Evolutionary conservation across 2,888 invertebrate species (phyloP).

Genomic region (Balanococcus diminutus): DNA sequence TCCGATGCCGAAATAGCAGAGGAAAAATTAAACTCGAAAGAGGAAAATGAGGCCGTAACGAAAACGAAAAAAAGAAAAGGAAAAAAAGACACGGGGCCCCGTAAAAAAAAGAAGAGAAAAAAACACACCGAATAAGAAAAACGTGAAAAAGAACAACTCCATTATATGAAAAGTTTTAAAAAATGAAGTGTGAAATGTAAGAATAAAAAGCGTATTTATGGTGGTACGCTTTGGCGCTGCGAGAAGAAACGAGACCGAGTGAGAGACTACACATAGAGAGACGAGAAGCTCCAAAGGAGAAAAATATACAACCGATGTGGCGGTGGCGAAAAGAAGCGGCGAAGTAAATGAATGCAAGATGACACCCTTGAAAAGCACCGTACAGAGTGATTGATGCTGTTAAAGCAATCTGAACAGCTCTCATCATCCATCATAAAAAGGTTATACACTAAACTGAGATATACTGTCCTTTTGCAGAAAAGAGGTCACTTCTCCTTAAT

Average conservation of each 20-base stretch:
- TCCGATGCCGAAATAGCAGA: background rate
- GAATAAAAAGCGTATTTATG: constrained; percentile 49
- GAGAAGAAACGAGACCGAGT: background rate
- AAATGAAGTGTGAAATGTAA: constrained; percentile 52
- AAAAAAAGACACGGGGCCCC: background rate
- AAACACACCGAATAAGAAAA: background rate
- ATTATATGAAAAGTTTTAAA: constrained; percentile 50
- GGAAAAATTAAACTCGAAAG: background rate
- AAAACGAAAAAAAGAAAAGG: background rate
- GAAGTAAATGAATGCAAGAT: constrained; percentile 53
- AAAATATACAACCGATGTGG: background rate
- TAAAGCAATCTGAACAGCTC: constrained; percentile 53
- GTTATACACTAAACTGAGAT: constrained; percentile 52
- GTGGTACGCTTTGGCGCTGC: background rate
- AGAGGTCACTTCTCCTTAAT: constrained; percentile 52
- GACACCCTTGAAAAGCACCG: constrained; percentile 51
- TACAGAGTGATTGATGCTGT: constrained; percentile 52
- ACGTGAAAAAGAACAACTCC: constrained; percentile 34
- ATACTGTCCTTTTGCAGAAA: constrained; percentile 39
- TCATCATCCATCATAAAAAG: constrained; percentile 52
- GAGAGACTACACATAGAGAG: background rate
- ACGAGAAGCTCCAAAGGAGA: background rate
- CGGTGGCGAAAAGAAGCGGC: background rate
- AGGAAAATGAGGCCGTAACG: background rate
- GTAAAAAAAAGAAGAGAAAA: background rate